Percentiles rank a stretch among this genome's conserved stretches.
Evolutionary conservation across 2,888 invertebrate species (phyloP).

Genomic region (Strigamia crassipes): DNA sequence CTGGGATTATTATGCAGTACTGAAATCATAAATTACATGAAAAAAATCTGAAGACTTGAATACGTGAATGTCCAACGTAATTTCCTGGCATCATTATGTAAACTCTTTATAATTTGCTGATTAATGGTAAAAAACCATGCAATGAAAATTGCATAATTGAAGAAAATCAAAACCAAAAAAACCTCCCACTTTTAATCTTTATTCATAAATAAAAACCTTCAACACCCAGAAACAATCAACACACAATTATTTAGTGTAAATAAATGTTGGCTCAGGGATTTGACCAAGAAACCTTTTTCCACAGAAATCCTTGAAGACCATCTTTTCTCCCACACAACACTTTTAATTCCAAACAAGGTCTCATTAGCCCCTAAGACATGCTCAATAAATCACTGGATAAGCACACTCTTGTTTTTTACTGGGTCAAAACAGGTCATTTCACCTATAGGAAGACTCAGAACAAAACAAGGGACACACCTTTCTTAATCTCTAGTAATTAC

Average conservation of each 20-base stretch:
- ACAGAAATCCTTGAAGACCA: background rate
- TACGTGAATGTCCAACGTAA: background rate
- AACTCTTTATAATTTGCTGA: background rate
- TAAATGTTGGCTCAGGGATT: background rate
- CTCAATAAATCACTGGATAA: conserved; percentile 30
- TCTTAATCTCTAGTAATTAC: background rate
- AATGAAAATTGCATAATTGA: background rate
- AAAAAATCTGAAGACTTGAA: background rate
- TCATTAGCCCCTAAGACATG: conserved; percentile 26
- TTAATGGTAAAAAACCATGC: background rate
- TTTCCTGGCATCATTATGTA: background rate
- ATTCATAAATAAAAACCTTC: conserved; percentile 1
- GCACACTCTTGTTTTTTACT: conserved; percentile 30
- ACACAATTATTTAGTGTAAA: background rate
- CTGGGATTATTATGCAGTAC: background rate
- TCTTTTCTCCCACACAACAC: conserved; percentile 30
- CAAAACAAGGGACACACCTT: background rate
- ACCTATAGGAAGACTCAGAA: background rate
- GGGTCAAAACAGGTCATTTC: conserved; percentile 30
- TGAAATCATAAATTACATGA: background rate
- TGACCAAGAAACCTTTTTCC: background rate
- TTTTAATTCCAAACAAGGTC: conserved; percentile 30
- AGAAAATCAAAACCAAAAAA: background rate
- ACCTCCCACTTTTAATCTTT: background rate
- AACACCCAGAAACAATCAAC: background rate